Evolutionary conservation across 30 jellyfish, hydroid and myxozoan species (phyloP), one percentile per base, ranked within the genome.

Genomic region (Turritopsis rubra): DNA sequence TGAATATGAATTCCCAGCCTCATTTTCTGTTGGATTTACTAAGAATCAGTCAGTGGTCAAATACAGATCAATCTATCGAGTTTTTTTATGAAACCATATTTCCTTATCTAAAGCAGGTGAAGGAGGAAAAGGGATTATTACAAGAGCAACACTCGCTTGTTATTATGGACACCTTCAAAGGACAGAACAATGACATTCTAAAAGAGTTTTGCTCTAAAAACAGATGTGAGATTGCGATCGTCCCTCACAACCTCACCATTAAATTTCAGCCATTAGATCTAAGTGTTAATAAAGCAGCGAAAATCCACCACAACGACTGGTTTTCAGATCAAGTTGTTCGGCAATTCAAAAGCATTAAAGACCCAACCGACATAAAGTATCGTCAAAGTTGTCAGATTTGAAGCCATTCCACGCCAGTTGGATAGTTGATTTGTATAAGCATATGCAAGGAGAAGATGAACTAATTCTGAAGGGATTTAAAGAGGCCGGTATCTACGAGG

Each of bases 251-350:
- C 83, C 22, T 79, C 7, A 79, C 81, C 4, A 79, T 7, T 29
- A 79, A 79, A n/a, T 79, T 79, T 27, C 85, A 79, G 21, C 81
- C 31, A 53, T 52, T 54, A n/a, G 80, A 79, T 79, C 28, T 79
- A 79, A 79, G 53, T 53, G 84, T 79, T 79, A 54, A 53, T n/a
- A 79, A 79, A 79, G 85, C 85, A 79, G 85, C 85, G 16, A 79
- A 52, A 79, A 79, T 5, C 21, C 85, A 79, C 8, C 28, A 79
- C 22, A 79, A 54, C 21, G 85, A 79, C 22, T 29, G 82, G 82
- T 74, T 74, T 8, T 74, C 82, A 13, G 60, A 41, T 41, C 60
- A 41, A 41, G 60, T 41, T 16, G 77, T 9, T 7, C 16, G 28
- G 7, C 77, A 68, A 1, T 8, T 68, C 77, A 68, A 68, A 22